Conservation (phyloP, 2,888 invertebrate species). For the Nudaria mundana region DNA sequence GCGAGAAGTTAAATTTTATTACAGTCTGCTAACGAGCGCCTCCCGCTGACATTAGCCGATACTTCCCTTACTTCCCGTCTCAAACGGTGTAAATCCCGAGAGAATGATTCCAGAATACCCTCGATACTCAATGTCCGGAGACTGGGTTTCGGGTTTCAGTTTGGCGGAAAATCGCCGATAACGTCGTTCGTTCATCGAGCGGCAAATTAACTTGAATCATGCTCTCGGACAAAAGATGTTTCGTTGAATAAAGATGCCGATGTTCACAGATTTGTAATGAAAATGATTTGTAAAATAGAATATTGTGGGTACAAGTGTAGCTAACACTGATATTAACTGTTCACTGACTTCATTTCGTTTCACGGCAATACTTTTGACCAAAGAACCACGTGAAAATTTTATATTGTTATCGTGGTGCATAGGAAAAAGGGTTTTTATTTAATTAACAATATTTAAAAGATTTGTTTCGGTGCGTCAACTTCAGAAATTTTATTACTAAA, state of each 20-base stretch:
- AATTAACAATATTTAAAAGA: no score
- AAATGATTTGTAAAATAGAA: no score
- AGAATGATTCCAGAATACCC: constrained; percentile 33
- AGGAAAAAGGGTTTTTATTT: no score
- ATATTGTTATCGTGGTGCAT: no score
- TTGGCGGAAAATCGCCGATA: constrained; percentile 31
- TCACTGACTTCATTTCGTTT: no score
- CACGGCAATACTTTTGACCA: no score
- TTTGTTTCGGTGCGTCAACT: no score
- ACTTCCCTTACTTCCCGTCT: constrained; percentile 29
- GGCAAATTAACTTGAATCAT: constrained; percentile 29
- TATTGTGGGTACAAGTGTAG: no score
- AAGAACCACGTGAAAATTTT: no score
- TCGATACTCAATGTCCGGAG: constrained; percentile 25
- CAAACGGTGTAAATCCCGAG: constrained; percentile 38
- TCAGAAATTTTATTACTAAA: no score
- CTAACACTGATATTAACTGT: no score
- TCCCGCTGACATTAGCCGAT: constrained; percentile 31
- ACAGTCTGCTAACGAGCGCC: constrained; percentile 34
- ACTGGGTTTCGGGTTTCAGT: constrained; percentile 21
- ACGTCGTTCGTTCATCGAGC: constrained; percentile 20
- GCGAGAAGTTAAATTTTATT: constrained; percentile 38
- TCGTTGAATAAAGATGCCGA: constrained; percentile 14
- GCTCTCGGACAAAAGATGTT: constrained; percentile 14
- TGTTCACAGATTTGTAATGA: constrained; percentile 5